Conservation (phyloP, 2,113 vertebrate genomes). For the Albula glossodonta region DNA sequence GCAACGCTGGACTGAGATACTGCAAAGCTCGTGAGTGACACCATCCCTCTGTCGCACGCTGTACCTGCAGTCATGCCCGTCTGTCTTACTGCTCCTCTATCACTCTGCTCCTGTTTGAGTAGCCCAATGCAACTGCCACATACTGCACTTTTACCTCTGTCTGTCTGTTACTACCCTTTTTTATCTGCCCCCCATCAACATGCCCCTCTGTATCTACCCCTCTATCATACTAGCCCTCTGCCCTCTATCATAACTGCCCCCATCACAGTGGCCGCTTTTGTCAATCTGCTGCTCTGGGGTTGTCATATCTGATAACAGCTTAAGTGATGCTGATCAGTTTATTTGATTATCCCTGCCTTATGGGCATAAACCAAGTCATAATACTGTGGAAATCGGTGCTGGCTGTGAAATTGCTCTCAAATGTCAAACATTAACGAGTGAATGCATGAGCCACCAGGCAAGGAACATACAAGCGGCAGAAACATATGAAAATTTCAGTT, state of each 20-base stretch:
- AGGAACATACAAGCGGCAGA: background rate
- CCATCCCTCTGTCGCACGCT: background rate
- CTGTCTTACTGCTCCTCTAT: background rate
- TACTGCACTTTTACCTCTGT: too few relatives aligned
- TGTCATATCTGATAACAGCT: background rate
- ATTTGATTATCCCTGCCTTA: background rate
- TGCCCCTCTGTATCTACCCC: background rate
- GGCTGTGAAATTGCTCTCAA: background rate
- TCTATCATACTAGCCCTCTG: background rate
- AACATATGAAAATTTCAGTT: background rate
- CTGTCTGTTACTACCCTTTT: background rate
- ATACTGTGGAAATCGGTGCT: background rate
- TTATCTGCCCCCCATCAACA: background rate
- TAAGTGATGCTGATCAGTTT: background rate
- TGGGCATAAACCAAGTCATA: background rate
- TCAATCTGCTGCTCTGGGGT: background rate
- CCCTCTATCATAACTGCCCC: background rate
- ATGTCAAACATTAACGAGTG: background rate
- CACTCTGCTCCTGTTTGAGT: background rate
- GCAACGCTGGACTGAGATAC: slow-evolving; percentile 78
- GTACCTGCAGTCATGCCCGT: background rate
- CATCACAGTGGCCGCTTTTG: too few relatives aligned
- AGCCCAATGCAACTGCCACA: too few relatives aligned
- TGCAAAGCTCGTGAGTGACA: slow-evolving; percentile 67
- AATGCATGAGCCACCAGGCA: background rate